These are phyloP conservation scores for Enteromius thamalakanensis DNA, from an alignment of 2,797 vertebrate genomes.

Conservation along the genomic window DNA sequence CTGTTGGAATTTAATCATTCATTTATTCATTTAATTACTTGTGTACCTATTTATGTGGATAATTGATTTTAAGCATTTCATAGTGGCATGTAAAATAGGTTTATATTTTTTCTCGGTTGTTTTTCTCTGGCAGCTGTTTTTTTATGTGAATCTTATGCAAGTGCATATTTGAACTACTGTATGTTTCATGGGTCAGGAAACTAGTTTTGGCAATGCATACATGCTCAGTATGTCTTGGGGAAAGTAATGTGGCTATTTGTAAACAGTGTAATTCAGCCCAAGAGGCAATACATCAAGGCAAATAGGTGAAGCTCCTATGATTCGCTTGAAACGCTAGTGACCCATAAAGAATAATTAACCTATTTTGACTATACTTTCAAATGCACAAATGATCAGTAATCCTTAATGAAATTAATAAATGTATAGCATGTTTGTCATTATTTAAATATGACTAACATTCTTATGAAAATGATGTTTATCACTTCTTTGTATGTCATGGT, in stretches of 20 bases:
- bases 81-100: background rate
- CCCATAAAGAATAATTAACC: background rate
- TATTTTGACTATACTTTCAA: background rate
- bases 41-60: background rate
- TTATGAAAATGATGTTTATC: background rate
- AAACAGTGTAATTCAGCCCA: background rate
- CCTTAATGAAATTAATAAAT: background rate
- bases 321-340: constrained; percentile 35
- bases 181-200: background rate
- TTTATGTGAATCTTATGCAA: background rate
- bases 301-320: constrained; percentile 46
- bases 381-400: background rate
- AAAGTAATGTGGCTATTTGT: background rate
- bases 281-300: background rate
- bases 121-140: background rate
- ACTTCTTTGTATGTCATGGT: background rate
- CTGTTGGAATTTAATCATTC: background rate
- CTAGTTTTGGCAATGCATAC: background rate
- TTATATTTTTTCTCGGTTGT: background rate
- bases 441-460: background rate
- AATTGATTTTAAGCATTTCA: background rate
- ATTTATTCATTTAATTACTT: background rate
- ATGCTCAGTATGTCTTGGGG: background rate
- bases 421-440: background rate
- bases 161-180: background rate